phyloP scores from a whole-genome alignment of 1,140 invertebrate species.

The Armadillidium nasatum region DNA sequence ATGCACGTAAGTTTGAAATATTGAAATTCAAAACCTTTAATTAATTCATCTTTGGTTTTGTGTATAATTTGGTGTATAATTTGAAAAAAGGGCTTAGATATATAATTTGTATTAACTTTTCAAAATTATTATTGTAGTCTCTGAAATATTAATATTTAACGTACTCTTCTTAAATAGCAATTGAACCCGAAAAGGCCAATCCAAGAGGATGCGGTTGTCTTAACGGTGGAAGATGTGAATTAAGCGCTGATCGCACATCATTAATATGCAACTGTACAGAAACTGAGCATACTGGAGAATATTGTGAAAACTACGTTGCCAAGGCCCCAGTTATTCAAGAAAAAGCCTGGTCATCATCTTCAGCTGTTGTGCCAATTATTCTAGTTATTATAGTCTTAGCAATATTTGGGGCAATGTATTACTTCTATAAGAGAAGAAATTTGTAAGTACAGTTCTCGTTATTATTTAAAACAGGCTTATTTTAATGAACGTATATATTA shows the following conservation, averaged over 20 bases:
- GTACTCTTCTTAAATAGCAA: slow-evolving; percentile 51
- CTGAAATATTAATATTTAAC: too few species aligned
- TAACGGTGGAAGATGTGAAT: slow-evolving; percentile 77
- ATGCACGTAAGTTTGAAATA: slow-evolving; percentile 41
- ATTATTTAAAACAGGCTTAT: too few species aligned
- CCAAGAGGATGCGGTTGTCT: slow-evolving; percentile 75
- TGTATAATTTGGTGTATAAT: too few species aligned
- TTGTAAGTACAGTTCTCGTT: slow-evolving; percentile 29
- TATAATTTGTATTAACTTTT: too few species aligned
- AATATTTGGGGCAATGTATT: slow-evolving; percentile 34
- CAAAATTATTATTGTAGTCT: too few species aligned
- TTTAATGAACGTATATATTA: too few species aligned
- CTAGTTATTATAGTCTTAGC: slow-evolving; percentile 61
- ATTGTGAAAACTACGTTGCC: slow-evolving; percentile 60
- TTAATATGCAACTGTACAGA: slow-evolving; percentile 65
- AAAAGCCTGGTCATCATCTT: slow-evolving; percentile 35
- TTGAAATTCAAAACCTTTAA: too few species aligned
- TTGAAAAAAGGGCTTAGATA: too few species aligned
- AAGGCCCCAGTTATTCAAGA: slow-evolving; percentile 30
- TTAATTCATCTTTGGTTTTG: too few species aligned
- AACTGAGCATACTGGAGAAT: slow-evolving; percentile 60
- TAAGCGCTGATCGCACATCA: slow-evolving; percentile 51
- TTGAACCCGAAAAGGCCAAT: slow-evolving; percentile 66
- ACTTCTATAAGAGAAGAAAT: slow-evolving; percentile 39
- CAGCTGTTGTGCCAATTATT: slow-evolving; percentile 48